These are phyloP conservation scores for Drosophila monieri DNA, from an alignment of 2,888 invertebrate species.

Conservation along the genomic window DNA sequence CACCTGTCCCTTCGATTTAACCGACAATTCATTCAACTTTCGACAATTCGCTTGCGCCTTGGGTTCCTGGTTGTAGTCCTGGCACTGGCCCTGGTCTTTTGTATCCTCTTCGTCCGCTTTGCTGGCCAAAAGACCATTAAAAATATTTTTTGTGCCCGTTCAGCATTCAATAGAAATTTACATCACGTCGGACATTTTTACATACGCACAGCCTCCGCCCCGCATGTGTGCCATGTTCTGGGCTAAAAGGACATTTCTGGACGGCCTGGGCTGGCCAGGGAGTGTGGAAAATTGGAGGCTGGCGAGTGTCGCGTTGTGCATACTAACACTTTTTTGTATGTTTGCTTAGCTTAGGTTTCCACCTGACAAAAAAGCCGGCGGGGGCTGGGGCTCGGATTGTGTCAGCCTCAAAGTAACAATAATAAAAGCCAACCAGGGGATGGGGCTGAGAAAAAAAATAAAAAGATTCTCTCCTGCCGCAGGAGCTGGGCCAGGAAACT, in stretches of 20 bases:
- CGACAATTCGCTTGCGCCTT: slow-evolving; percentile 28
- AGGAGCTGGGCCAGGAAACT: slow-evolving; percentile 46
- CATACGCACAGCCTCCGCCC: slow-evolving; percentile 48
- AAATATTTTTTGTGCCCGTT: slow-evolving; percentile 78
- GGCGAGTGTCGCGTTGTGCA: slow-evolving; percentile 65
- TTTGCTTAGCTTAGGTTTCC: slow-evolving; percentile 69
- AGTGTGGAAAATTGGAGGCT: neutral
- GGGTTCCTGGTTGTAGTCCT: slow-evolving; percentile 23
- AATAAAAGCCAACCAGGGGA: slow-evolving; percentile 60
- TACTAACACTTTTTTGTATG: slow-evolving; percentile 76
- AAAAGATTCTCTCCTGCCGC: slow-evolving; percentile 6
- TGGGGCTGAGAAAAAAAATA: slow-evolving; percentile 7
- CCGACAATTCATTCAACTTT: slow-evolving; percentile 42
- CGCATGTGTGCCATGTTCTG: slow-evolving; percentile 18
- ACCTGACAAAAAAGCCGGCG: slow-evolving; percentile 54
- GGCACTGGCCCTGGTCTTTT: slow-evolving; percentile 16
- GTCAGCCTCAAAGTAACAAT: slow-evolving; percentile 61
- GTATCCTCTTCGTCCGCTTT: slow-evolving; percentile 18
- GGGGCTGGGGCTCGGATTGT: slow-evolving; percentile 16
- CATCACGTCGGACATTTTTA: slow-evolving; percentile 77
- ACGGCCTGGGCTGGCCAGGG: slow-evolving; percentile 51
- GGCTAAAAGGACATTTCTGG: slow-evolving; percentile 73
- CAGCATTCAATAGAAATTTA: slow-evolving; percentile 80
- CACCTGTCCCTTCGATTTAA: slow-evolving; percentile 24
- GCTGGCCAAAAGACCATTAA: slow-evolving; percentile 69